Percentiles rank a stretch among this genome's conserved stretches.
These are phyloP conservation scores for Bradypodion ventrale DNA, from an alignment of 2,797 vertebrate genomes.

Conservation along the genomic window DNA sequence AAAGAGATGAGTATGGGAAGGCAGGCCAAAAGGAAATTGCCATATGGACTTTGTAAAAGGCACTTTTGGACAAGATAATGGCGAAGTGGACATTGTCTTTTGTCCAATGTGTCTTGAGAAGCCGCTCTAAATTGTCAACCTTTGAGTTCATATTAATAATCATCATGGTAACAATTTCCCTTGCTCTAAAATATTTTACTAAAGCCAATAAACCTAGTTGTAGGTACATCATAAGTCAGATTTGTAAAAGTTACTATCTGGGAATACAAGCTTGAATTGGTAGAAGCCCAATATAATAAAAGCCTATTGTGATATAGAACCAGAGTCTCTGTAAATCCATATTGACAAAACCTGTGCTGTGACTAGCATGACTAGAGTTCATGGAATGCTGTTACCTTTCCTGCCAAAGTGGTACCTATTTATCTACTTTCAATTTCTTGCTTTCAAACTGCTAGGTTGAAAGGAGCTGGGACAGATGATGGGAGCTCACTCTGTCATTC, in stretches of 20 bases:
- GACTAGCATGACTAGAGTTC: too few species aligned
- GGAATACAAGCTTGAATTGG: too few species aligned
- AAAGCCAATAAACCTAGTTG: background rate
- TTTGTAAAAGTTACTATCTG: too few species aligned
- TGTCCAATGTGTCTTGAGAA: background rate
- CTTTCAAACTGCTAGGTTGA: too few species aligned
- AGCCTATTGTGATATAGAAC: background rate
- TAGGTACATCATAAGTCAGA: background rate
- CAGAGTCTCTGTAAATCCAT: background rate
- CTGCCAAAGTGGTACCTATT: too few species aligned
- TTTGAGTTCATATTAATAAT: background rate
- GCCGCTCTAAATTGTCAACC: background rate
- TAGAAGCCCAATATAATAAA: background rate
- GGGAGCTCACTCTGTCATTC: too few species aligned
- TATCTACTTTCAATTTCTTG: too few species aligned
- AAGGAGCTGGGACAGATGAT: too few species aligned
- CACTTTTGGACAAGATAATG: constrained; percentile 88
- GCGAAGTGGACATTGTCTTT: constrained; percentile 72
- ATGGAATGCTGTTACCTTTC: too few species aligned
- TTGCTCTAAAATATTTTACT: background rate
- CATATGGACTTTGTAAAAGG: constrained; percentile 94
- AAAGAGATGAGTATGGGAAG: constrained; percentile 92
- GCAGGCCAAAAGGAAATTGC: constrained; percentile 96
- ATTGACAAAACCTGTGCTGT: background rate
- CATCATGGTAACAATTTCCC: background rate